Evolutionary conservation across 1,140 invertebrate species (phyloP).

Genomic region (Thaumetopoea pityocampa): DNA sequence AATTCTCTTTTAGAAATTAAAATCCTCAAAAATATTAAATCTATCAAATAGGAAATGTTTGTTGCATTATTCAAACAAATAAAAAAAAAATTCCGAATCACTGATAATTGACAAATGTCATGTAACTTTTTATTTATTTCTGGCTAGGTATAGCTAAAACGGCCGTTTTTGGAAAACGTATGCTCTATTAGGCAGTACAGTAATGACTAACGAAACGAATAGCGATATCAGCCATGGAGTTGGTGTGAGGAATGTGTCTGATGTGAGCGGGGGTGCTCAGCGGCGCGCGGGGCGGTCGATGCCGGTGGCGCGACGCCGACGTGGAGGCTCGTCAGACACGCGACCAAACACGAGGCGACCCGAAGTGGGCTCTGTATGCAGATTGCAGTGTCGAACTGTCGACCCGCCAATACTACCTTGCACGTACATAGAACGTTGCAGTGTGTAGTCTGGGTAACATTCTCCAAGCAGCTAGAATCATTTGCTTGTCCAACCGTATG

Average conservation of each 20-base stretch:
- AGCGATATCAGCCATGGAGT: constrained; percentile 32
- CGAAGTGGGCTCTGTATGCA: constrained; percentile 25
- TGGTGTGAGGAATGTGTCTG: constrained; percentile 38
- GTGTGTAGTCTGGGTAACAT: constrained; percentile 1
- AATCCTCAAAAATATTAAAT: constrained; percentile 8
- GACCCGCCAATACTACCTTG: not conserved
- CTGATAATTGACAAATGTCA: constrained; percentile 15
- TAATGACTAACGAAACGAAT: constrained; percentile 45
- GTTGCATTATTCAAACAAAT: constrained; percentile 7
- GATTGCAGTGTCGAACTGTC: constrained; percentile 4
- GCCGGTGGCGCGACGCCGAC: constrained; percentile 68
- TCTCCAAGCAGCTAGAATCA: not conserved
- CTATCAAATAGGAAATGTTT: constrained; percentile 17
- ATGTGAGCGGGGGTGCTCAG: constrained; percentile 24
- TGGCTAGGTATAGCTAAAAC: constrained; percentile 6
- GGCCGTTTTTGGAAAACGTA: constrained; percentile 20
- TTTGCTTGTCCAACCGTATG: no score
- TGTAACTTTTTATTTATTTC: constrained; percentile 7
- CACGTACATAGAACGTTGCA: not conserved
- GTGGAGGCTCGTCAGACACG: constrained; percentile 67
- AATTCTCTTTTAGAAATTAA: constrained; percentile 9
- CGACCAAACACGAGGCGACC: constrained; percentile 47
- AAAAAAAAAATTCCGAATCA: constrained; percentile 4
- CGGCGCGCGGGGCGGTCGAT: constrained; percentile 26
- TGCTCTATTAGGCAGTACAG: constrained; percentile 20